Conservation (phyloP, 2,888 invertebrate genomes). For the Dryobota labecula region DNA sequence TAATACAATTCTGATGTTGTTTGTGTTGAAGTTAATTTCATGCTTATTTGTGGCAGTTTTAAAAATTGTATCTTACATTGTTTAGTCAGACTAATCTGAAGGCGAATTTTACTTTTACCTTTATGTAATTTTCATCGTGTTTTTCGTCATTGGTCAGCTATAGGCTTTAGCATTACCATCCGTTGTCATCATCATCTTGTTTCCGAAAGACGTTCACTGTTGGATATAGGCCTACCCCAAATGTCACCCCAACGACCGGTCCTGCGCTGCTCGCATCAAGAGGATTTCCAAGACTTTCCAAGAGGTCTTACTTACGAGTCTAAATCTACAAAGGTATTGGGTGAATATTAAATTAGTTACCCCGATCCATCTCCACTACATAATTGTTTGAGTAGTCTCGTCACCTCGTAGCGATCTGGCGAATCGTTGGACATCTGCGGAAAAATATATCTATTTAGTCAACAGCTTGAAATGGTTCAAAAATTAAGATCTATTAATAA, state of each 20-base stretch:
- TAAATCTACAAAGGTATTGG: background rate
- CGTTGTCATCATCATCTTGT: background rate
- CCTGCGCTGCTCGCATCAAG: background rate
- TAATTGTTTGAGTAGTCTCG: conserved; percentile 78
- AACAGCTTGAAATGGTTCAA: background rate
- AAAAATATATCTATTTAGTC: background rate
- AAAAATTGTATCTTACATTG: no score
- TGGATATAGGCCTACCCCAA: background rate
- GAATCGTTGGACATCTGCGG: conserved; percentile 63
- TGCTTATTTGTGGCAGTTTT: background rate
- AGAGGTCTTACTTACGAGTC: background rate
- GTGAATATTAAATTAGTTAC: conserved; percentile 62
- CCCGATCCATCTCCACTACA: conserved; percentile 79
- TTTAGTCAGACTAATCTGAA: background rate
- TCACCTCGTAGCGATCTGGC: conserved; percentile 75
- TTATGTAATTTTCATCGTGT: no score
- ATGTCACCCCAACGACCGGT: background rate
- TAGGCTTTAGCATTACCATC: background rate
- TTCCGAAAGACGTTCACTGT: background rate
- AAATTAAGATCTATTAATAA: background rate
- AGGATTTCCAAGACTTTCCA: background rate
- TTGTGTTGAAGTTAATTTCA: conserved; percentile 10
- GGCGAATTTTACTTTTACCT: background rate
- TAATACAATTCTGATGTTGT: conserved; percentile 29
- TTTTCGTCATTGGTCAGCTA: background rate